phyloP scores from a whole-genome alignment of 1,140 invertebrate species.

The Rhopalosiphum maidis region DNA sequence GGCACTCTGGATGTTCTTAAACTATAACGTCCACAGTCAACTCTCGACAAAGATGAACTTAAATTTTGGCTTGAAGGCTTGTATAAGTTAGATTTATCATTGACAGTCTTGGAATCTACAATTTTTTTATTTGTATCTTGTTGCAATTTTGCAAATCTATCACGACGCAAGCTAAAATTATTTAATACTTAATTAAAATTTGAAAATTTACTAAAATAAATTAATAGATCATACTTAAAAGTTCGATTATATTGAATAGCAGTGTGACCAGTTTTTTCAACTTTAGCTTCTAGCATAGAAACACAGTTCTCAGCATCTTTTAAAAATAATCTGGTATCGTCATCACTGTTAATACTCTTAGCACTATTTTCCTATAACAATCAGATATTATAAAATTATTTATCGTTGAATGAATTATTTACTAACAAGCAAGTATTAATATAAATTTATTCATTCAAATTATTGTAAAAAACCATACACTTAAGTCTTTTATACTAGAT shows the following conservation, averaged over 20 bases:
- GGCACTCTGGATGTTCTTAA: constrained; percentile 64
- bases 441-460: background rate
- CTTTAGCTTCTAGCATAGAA: constrained; percentile 46
- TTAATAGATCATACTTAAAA: constrained; percentile 62
- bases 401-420: background rate
- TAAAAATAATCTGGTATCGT: constrained; percentile 39
- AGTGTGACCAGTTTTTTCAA: constrained; percentile 55
- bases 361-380: constrained; percentile 40
- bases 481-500: constrained; percentile 49
- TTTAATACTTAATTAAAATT: background rate
- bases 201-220: constrained; percentile 26
- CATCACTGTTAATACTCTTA: constrained; percentile 45
- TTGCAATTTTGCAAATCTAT: constrained; percentile 35
- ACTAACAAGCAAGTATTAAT: background rate
- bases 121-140: constrained; percentile 44
- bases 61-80: constrained; percentile 60
- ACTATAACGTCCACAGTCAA: constrained; percentile 73
- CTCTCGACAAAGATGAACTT: constrained; percentile 65
- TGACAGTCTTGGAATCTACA: constrained; percentile 13
- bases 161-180: constrained; percentile 35
- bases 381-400: background rate
- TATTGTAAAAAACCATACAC: constrained; percentile 1
- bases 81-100: constrained; percentile 36
- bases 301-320: constrained; percentile 56
- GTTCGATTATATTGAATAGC: constrained; percentile 64